Evolutionary conservation across 2,888 invertebrate genomes (phyloP).

Genomic region (Cerastoderma edule): DNA sequence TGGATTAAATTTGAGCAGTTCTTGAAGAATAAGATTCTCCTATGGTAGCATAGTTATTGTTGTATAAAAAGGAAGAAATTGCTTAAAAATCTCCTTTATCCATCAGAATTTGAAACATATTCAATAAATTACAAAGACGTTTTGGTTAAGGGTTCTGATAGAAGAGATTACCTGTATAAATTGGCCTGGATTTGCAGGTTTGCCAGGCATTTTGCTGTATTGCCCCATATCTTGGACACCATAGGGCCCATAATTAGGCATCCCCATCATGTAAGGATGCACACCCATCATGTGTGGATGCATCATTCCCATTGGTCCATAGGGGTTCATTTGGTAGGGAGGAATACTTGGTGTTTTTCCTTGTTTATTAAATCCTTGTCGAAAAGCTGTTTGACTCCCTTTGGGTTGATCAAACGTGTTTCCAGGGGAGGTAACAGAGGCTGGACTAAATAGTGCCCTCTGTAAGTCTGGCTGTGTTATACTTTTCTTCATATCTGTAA

Average conservation of each 20-base stretch:
- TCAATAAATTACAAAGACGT: no score
- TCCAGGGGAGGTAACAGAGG: not conserved
- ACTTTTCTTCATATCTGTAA: constrained; percentile 19
- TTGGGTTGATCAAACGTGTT: not conserved
- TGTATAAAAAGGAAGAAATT: no score
- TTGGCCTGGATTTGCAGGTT: constrained; percentile 25
- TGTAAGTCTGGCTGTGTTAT: constrained; percentile 24
- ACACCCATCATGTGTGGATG: constrained; percentile 44
- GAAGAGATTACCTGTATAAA: constrained; percentile 29
- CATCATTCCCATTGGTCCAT: constrained; percentile 56
- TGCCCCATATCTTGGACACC: not conserved
- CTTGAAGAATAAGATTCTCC: no score
- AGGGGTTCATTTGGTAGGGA: constrained; percentile 47
- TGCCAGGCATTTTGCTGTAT: not conserved
- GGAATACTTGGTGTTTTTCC: not conserved
- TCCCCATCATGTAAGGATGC: constrained; percentile 55
- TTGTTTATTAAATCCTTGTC: not conserved
- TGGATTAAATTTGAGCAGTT: no score
- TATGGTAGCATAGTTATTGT: no score
- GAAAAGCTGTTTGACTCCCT: not conserved
- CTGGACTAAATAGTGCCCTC: constrained; percentile 22
- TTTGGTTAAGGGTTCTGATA: no score
- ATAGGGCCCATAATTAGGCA: constrained; percentile 22
- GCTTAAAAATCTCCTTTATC: no score
- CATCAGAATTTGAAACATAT: no score